A percentile compares a stretch with the other conserved stretches of the same genome.
Conservation (phyloP, 2,113 vertebrate genomes). For the Poeciliopsis retropinna region DNA sequence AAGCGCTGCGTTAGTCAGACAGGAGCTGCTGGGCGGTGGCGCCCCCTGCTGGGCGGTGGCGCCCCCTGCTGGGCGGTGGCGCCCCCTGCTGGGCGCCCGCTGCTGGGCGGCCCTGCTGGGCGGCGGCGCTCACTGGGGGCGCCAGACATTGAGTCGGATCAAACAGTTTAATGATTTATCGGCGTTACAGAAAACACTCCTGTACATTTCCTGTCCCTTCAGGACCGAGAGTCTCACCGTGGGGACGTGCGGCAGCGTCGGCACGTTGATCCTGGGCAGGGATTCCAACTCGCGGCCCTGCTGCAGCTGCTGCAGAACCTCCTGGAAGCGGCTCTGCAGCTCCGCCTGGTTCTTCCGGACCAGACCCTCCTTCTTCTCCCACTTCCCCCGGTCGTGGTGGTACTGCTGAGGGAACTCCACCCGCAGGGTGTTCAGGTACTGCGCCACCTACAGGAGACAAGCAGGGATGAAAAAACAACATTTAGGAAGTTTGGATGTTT, state of each 20-base stretch:
- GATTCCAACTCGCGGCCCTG: conserved; percentile 85
- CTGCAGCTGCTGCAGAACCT: conserved; percentile 86
- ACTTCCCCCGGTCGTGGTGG: conserved; percentile 38
- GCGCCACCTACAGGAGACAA: conserved; percentile 34
- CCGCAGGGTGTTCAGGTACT: conserved; percentile 82
- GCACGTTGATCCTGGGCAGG: conserved; percentile 85
- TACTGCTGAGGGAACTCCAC: conserved; percentile 61
- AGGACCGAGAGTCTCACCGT: conserved; percentile 50
- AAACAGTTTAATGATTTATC: too few relatives aligned
- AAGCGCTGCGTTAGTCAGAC: neutral
- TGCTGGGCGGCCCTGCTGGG: too few relatives aligned
- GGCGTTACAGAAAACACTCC: too few relatives aligned
- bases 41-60: too few relatives aligned
- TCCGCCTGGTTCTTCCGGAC: conserved; percentile 55
- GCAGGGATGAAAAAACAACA: neutral
- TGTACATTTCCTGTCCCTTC: too few relatives aligned
- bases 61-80: too few relatives aligned
- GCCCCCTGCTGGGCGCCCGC: too few relatives aligned
- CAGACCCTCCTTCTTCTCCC: conserved; percentile 64
- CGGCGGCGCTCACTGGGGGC: too few relatives aligned
- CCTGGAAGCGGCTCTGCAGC: conserved; percentile 84
- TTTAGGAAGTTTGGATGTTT: too few relatives aligned
- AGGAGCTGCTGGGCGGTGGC: too few relatives aligned
- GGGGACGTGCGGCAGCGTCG: conserved; percentile 84
- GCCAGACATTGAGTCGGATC: conserved; percentile 77